A percentile compares a stretch with the other conserved stretches of the same genome.
These are phyloP conservation scores for Pseudopipra pipra DNA, from an alignment of 2,113 vertebrate genomes.

Conservation along the genomic window DNA sequence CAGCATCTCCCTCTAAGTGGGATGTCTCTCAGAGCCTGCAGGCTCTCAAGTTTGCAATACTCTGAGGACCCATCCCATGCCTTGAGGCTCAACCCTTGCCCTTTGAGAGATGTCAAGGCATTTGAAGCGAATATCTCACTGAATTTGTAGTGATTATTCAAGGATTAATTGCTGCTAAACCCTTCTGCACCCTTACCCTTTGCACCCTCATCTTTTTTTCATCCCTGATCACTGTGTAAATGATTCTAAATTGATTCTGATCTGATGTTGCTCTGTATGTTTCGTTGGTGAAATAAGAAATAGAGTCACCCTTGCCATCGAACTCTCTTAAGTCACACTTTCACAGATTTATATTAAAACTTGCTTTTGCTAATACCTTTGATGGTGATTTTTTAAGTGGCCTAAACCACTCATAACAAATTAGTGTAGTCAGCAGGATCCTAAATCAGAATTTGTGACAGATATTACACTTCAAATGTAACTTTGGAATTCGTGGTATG, in stretches of 20 bases:
- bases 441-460: neutral
- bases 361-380: neutral
- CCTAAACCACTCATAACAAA: neutral
- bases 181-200: neutral
- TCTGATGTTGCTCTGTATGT: neutral
- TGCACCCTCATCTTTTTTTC: neutral
- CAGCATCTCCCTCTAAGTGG: neutral
- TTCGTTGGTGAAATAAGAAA: neutral
- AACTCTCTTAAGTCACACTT: neutral
- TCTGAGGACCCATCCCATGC: neutral
- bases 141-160: neutral
- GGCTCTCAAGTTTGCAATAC: neutral
- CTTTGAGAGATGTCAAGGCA: neutral
- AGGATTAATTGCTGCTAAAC: neutral
- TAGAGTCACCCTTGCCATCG: neutral
- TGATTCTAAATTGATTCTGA: neutral
- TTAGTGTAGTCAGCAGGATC: rapidly evolving
- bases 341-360: neutral
- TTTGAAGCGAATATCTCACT: neutral
- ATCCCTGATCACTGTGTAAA: neutral
- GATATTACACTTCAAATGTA: neutral
- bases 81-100: neutral
- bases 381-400: neutral
- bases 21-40: neutral
- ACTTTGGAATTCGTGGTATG: neutral